Evolutionary conservation across 2,113 vertebrate species (phyloP).

Genomic region (Hippocampus guttulatus): DNA sequence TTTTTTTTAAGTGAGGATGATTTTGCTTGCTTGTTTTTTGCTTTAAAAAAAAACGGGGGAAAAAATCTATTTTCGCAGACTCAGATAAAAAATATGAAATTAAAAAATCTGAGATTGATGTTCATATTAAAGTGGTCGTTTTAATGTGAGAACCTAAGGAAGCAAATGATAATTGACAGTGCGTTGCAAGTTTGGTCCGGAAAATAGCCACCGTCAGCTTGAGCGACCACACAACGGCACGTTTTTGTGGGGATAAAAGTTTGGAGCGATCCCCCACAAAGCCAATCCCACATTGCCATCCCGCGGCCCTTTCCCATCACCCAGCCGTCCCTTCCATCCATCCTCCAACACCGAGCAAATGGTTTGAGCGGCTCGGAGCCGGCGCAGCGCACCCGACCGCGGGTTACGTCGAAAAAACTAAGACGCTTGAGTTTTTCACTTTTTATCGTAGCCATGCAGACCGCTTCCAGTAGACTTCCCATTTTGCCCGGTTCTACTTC

Average conservation of each 20-base stretch:
- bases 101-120: too few relatives aligned
- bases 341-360: slow-evolving; percentile 58
- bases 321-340: slow-evolving; percentile 13
- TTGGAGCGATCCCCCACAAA: slow-evolving; percentile 40
- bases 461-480: slow-evolving; percentile 64
- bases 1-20: too few relatives aligned
- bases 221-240: slow-evolving; percentile 51
- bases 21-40: too few relatives aligned
- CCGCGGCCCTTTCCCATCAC: slow-evolving; percentile 10
- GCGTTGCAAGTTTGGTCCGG: too few relatives aligned
- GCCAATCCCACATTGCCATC: slow-evolving; percentile 1
- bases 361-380: slow-evolving; percentile 37
- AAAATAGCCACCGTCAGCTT: not conserved
- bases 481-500: slow-evolving; percentile 54
- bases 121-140: too few relatives aligned
- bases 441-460: slow-evolving; percentile 73
- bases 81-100: too few relatives aligned
- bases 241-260: slow-evolving; percentile 24
- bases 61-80: too few relatives aligned
- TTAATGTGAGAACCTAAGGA: too few relatives aligned
- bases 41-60: too few relatives aligned
- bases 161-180: too few relatives aligned
- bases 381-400: slow-evolving; percentile 29
- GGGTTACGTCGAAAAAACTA: slow-evolving; percentile 51
- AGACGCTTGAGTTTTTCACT: slow-evolving; percentile 69